Evolutionary conservation across 1,140 invertebrate genomes (phyloP).

Genomic region (Microplitis demolitor): DNA sequence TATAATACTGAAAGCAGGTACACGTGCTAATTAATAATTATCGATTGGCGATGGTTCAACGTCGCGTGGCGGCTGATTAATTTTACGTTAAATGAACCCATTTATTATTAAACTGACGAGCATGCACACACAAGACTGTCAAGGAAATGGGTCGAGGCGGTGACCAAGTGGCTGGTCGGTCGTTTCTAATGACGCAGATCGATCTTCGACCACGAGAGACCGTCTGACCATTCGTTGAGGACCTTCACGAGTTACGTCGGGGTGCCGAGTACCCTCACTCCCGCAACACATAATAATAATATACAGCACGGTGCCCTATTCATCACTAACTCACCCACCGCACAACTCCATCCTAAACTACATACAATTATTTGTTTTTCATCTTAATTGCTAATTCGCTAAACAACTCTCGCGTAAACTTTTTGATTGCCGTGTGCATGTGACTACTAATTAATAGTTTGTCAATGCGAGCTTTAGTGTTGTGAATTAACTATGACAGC

Average conservation of each 20-base stretch:
- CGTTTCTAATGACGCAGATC: neutral
- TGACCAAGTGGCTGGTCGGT: neutral
- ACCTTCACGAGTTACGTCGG: neutral
- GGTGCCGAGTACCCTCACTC: neutral
- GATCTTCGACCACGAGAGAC: slow-evolving; percentile 19
- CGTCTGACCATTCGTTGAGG: neutral
- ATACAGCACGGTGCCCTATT: too few species aligned
- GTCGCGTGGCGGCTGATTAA: slow-evolving; percentile 1
- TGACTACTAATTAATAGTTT: too few species aligned
- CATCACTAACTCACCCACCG: too few species aligned
- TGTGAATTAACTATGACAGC: too few species aligned
- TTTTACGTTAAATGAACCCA: neutral
- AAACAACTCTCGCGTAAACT: too few species aligned
- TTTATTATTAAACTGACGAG: slow-evolving; percentile 6
- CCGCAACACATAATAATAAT: too few species aligned
- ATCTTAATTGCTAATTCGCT: too few species aligned
- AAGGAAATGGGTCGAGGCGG: slow-evolving; percentile 17
- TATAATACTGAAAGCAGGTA: neutral
- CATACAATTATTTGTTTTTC: too few species aligned
- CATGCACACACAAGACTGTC: neutral
- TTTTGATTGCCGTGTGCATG: too few species aligned
- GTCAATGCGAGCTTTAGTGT: too few species aligned
- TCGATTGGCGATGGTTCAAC: neutral
- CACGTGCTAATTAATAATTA: slow-evolving; percentile 8
- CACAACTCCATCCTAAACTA: too few species aligned